phyloP scores from a whole-genome alignment of 2,797 vertebrate genomes.

The Poeciliopsis infans region DNA sequence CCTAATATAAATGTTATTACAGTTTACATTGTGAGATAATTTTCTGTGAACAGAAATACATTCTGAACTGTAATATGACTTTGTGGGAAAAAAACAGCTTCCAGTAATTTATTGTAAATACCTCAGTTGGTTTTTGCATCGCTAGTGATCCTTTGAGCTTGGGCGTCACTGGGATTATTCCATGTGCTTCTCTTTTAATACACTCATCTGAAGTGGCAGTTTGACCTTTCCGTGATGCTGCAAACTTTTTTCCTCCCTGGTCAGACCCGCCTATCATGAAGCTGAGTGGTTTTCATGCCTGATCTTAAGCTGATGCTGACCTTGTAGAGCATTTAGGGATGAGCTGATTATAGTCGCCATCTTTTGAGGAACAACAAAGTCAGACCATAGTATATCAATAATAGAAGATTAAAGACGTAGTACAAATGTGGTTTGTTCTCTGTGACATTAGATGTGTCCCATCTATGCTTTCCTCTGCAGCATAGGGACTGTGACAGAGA shows the following conservation, averaged over 20 bases:
- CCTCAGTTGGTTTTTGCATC: not conserved
- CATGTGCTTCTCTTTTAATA: constrained; percentile 3
- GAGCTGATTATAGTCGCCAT: not conserved
- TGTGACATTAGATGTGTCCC: constrained; percentile 11
- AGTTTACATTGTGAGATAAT: not conserved
- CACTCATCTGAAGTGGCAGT: constrained; percentile 59
- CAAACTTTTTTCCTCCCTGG: constrained; percentile 33
- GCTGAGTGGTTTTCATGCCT: constrained; percentile 4
- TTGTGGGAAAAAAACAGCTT: not conserved
- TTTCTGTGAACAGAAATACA: not conserved
- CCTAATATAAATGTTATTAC: too few species aligned
- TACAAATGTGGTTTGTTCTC: constrained; percentile 1
- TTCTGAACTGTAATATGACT: not conserved
- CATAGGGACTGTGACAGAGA: constrained; percentile 50
- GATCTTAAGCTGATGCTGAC: constrained; percentile 40
- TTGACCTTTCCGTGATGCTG: constrained; percentile 61
- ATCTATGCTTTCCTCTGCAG: constrained; percentile 48
- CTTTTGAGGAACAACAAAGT: not conserved
- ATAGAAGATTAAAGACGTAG: not conserved
- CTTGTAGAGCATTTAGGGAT: constrained; percentile 37
- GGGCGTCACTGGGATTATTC: constrained; percentile 26
- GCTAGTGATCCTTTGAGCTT: constrained; percentile 4
- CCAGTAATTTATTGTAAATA: not conserved
- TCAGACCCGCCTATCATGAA: constrained; percentile 11
- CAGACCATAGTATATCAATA: not conserved